These are phyloP conservation scores for Meloe dianella DNA, from an alignment of 2,888 invertebrate species.

Conservation along the genomic window DNA sequence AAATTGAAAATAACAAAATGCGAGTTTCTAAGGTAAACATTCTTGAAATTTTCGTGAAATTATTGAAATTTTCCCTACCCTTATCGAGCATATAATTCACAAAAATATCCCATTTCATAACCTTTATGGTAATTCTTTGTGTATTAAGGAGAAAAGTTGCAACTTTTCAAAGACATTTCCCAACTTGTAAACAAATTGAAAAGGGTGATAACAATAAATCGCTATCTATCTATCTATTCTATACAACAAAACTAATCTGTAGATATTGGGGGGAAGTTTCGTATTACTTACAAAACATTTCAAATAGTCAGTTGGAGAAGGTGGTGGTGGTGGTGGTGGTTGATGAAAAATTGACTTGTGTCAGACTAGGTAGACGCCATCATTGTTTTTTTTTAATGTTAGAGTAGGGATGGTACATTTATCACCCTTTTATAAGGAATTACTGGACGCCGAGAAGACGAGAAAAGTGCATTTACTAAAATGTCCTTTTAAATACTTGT, in stretches of 20 bases:
- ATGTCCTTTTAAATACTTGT: slow-evolving; percentile 33
- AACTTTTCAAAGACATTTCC: slow-evolving; percentile 16
- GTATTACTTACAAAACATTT: slow-evolving; percentile 21
- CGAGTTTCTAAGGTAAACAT: not conserved
- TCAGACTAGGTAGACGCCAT: slow-evolving; percentile 29
- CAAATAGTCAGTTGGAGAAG: slow-evolving; percentile 15
- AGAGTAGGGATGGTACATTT: slow-evolving; percentile 34
- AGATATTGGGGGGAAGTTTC: slow-evolving; percentile 17
- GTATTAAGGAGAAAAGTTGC: not conserved
- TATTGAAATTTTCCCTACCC: not conserved
- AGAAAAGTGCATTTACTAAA: slow-evolving; percentile 44
- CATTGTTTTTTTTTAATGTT: slow-evolving; percentile 28
- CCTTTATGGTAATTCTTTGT: not conserved
- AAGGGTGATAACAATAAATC: slow-evolving; percentile 18
- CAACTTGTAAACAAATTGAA: slow-evolving; percentile 24
- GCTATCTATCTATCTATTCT: slow-evolving; percentile 15
- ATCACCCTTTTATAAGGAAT: slow-evolving; percentile 45
- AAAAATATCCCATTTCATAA: not conserved
- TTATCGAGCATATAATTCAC: not conserved
- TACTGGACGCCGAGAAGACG: slow-evolving; percentile 41
- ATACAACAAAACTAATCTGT: slow-evolving; percentile 20
- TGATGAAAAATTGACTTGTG: slow-evolving; percentile 26
- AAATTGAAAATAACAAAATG: not conserved
- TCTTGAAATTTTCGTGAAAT: not conserved
- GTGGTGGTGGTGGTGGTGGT: not conserved